A percentile compares a stretch with the other conserved stretches of the same genome.
Evolutionary conservation across 2,888 invertebrate species (phyloP).

Genomic region (Ceratothoa steindachneri): DNA sequence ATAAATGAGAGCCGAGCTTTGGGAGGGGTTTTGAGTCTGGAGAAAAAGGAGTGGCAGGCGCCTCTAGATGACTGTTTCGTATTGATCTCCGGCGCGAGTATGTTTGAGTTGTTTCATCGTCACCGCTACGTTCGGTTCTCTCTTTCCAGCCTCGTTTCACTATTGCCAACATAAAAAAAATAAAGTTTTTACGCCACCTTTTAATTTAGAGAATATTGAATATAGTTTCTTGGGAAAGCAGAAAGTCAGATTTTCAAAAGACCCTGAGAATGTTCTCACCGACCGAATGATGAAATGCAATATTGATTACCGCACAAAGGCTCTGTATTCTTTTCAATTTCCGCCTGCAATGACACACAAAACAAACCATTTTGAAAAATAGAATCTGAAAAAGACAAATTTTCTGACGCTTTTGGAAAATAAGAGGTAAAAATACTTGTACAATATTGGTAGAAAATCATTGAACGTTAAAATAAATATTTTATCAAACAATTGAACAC

Average conservation of each 20-base stretch:
- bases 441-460: no score
- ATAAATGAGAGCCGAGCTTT: conserved; percentile 2
- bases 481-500: no score
- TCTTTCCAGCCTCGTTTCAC: background rate
- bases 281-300: background rate
- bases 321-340: conserved; percentile 1
- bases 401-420: no score
- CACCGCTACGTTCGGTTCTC: background rate
- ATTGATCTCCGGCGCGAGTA: conserved; percentile 1
- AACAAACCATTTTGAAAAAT: background rate
- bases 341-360: no score
- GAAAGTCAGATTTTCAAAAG: background rate
- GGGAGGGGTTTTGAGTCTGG: conserved; percentile 9
- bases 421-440: no score
- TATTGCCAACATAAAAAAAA: background rate
- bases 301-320: background rate
- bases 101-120: background rate
- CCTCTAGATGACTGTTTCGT: background rate
- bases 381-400: background rate
- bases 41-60: background rate
- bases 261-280: background rate
- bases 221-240: background rate
- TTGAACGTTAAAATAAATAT: no score
- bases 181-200: background rate
- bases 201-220: background rate